Conservation (phyloP, 2,797 vertebrate species). For the Myotis planiceps region DNA sequence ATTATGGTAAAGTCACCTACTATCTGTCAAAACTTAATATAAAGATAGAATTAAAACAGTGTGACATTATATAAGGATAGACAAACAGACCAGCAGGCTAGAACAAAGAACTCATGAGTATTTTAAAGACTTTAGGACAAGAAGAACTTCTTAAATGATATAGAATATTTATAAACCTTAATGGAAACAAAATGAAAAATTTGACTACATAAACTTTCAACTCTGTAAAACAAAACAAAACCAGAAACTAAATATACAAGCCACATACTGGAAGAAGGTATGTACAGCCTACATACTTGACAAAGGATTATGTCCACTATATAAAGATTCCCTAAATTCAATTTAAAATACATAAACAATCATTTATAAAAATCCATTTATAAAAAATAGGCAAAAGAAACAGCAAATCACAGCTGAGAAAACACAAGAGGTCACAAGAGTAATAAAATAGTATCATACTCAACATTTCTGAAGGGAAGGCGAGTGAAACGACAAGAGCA, state of each 20-base stretch:
- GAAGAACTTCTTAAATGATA: neutral
- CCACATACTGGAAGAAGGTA: neutral
- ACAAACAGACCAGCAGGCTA: neutral
- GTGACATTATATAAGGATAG: neutral
- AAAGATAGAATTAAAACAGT: neutral
- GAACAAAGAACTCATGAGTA: neutral
- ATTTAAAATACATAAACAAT: neutral
- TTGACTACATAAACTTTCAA: neutral
- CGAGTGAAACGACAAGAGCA: neutral
- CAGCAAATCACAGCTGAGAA: neutral
- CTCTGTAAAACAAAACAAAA: neutral
- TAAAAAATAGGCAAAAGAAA: neutral
- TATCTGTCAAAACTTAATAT: neutral
- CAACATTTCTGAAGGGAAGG: neutral
- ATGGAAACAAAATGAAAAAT: neutral
- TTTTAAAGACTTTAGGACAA: neutral
- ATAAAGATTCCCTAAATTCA: neutral
- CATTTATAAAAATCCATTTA: neutral
- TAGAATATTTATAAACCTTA: neutral
- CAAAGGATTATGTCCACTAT: neutral
- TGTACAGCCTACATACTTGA: neutral
- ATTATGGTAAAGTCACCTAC: neutral
- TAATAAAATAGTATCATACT: neutral
- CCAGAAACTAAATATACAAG: neutral
- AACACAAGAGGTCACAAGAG: neutral